phyloP scores from a whole-genome alignment of 2,888 invertebrate species.

The Lucinisca nassula region DNA sequence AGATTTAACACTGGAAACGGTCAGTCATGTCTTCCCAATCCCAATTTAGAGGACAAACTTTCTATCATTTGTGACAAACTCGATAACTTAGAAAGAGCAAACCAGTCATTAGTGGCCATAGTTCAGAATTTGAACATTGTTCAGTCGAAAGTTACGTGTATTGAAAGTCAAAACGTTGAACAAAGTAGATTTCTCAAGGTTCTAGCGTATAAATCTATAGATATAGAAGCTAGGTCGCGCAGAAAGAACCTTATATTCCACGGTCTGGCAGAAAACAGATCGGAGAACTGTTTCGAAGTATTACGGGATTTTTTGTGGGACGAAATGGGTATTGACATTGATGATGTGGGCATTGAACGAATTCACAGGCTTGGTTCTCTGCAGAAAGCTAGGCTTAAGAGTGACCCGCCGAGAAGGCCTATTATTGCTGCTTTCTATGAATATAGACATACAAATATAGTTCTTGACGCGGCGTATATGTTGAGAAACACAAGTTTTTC shows the following conservation, averaged over 20 bases:
- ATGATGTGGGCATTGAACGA: neutral
- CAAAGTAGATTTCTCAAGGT: constrained; percentile 16
- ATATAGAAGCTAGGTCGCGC: constrained; percentile 32
- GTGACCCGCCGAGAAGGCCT: neutral
- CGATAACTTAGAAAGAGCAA: neutral
- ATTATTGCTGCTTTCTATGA: constrained; percentile 27
- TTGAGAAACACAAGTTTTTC: constrained; percentile 15
- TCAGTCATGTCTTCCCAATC: neutral
- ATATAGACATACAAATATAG: constrained; percentile 9
- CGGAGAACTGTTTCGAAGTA: constrained; percentile 8
- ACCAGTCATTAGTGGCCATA: neutral
- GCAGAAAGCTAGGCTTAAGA: neutral
- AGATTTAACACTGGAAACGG: neutral
- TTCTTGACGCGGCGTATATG: neutral
- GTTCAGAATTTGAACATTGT: neutral
- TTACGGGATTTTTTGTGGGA: constrained; percentile 1
- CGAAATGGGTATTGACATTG: constrained; percentile 10
- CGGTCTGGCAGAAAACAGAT: constrained; percentile 15
- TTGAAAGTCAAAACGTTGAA: neutral
- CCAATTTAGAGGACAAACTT: neutral
- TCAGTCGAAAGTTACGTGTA: neutral
- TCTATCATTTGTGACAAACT: neutral
- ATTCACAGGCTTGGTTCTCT: constrained; percentile 12
- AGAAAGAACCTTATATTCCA: constrained; percentile 29
- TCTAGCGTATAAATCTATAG: too few species aligned